Conservation (phyloP, 64 coral and sea anemone genomes). For the Montipora efflorescens region DNA sequence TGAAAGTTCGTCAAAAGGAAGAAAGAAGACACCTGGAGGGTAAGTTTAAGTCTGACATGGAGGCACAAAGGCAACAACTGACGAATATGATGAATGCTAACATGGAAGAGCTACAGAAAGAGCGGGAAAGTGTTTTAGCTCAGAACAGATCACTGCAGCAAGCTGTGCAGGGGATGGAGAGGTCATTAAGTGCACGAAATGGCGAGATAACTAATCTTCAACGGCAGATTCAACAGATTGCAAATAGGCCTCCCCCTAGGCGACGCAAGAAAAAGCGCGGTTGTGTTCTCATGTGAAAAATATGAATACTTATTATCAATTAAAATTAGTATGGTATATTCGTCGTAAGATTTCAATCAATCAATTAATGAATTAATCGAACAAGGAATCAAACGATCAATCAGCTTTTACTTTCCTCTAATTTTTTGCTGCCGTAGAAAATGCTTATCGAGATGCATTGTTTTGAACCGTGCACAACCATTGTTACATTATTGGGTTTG, state of each 20-base stretch:
- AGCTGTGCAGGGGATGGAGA: not conserved
- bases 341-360: no score
- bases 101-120: slow-evolving; percentile 60
- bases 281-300: slow-evolving; percentile 9
- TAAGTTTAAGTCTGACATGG: slow-evolving; percentile 57
- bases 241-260: not conserved
- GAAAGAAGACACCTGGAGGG: slow-evolving; percentile 65
- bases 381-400: no score
- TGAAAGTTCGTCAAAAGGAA: slow-evolving; percentile 65
- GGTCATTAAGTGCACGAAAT: slow-evolving; percentile 28
- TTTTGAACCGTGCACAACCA: no score
- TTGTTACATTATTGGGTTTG: no score
- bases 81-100: slow-evolving; percentile 83
- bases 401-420: no score
- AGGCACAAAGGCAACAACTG: slow-evolving; percentile 72
- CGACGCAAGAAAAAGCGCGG: not conserved
- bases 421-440: no score
- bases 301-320: not conserved
- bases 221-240: slow-evolving; percentile 21
- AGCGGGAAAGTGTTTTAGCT: slow-evolving; percentile 3
- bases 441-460: no score
- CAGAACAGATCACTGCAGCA: not conserved
- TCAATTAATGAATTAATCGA: no score
- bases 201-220: slow-evolving; percentile 17
- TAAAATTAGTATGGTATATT: no score